Evolutionary conservation across 2,888 invertebrate genomes (phyloP), one percentile per base, ranked within the genome.

Genomic region (Andrena hattorfiana): DNA sequence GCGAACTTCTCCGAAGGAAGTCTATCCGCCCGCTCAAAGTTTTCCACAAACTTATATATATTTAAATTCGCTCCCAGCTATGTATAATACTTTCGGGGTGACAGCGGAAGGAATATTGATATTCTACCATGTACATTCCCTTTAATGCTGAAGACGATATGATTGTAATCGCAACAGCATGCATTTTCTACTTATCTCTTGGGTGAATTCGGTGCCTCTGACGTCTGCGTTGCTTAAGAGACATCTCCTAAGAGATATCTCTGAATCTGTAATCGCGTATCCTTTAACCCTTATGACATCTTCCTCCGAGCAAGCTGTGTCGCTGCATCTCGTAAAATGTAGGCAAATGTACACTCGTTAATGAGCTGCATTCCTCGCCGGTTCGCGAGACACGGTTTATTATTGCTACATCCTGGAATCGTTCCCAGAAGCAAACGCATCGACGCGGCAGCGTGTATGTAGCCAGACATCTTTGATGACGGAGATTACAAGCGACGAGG

Each of bases 381-480:
- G 56, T 60, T 20, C 30, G 5, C 51, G 23, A 66, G 72, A 63
- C 54, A 13, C 32, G 13, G 60, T 62, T 62, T 49, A 56, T 72
- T 80, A 81, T 80, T 23, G 54, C 32, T 59, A 6, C 20, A 48
- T 32, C 23, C 35, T 7, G 13, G 63, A 35, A 48, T 32, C 64
- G 48, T 67, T 64, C 8, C 56, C 23, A 48, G n/a, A 32, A 54
- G 10, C 20, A n/a, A 16, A 60, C 10, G 23, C n/a, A 62, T 28
- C 30, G 49, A 35, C 62, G 51, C 35, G 48, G 13, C 7, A 69
- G n/a, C 67, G 26, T 42, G 20, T 62, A 42, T 59, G 35, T 30
- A 68, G 32, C 13, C 42, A 69, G 74, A 76, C 59, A 66, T 66
- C 81, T 77, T 83, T 81, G 73, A 81, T 35, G 72, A 32, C 77